Base-by-base conservation (phyloP, 2,888 invertebrate species). In the Drosophila demipolita region DNA sequence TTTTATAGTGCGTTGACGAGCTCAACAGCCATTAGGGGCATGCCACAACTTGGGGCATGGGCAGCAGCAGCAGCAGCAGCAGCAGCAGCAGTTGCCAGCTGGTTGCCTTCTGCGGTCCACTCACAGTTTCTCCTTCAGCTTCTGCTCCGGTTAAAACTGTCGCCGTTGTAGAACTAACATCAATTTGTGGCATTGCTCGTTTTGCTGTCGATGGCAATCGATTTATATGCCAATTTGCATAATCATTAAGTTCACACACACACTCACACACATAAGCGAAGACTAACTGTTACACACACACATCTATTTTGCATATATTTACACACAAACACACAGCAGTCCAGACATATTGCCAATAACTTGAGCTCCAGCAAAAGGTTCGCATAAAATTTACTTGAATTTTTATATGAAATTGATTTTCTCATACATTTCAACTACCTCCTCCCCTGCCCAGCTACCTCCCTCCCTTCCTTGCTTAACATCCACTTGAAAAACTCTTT, bases 1-100 rank as follows among this genome's bases (percentile, higher is more conserved):
- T 87, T 87, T 87, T 82, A 88, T 87, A 88, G 87, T 84, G 89
- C 87, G 82, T 82, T 87, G 87, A 87, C 84, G 84, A 85, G 87
- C 87, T 80, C 35, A 62, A 55, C 72, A 73, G 76, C 82, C 85
- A 82, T 78, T 73, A 84, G 70, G 66, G 68, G 38, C 45, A 45
- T 23, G 45, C 49, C 63, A 64, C 23, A 40, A 64, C 59, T 73
- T 58, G 78, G 38, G 52, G 60, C 63, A 75, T 70, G 71, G 68
- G 78, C 57, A 59, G 53, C 49, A 45, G 23, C 45, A 36, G 26
- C 26, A 26, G 26, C 26, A 26, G 26, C 26, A 70, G 78, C 55
- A 59, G 53, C 49, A 45, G 23, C 45, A 36, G 32, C 54, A 17
- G 23, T 49, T 53, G 52, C 50, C 66, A 54, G 55, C 66, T 50